A percentile compares a stretch with the other conserved stretches of the same genome.
Conservation (phyloP, 2,888 invertebrate species). For the Teleiodes luculella region DNA sequence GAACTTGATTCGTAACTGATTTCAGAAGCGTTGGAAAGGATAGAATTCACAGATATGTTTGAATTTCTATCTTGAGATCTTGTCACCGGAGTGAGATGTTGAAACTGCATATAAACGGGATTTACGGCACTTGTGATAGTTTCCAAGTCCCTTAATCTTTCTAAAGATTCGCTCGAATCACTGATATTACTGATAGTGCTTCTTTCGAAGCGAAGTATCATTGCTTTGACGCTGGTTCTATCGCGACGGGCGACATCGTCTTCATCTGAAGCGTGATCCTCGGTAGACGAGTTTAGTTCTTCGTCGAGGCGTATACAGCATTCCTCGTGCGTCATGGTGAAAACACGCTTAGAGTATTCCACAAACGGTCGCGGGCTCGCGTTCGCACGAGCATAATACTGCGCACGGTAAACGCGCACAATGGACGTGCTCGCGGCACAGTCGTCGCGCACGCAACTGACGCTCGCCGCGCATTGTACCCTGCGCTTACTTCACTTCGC, state of each 20-base stretch:
- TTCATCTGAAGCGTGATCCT: slow-evolving; percentile 49
- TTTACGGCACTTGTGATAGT: slow-evolving; percentile 65
- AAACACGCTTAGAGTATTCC: slow-evolving; percentile 43
- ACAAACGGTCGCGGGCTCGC: slow-evolving; percentile 49
- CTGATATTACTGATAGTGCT: slow-evolving; percentile 46
- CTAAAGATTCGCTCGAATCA: slow-evolving; percentile 59
- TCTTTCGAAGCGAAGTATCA: slow-evolving; percentile 68
- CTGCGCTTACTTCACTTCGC: slow-evolving; percentile 26
- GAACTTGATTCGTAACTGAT: slow-evolving; percentile 70
- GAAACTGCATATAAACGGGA: slow-evolving; percentile 61
- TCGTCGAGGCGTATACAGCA: slow-evolving; percentile 50
- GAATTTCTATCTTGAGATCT: slow-evolving; percentile 67
- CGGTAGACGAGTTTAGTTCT: slow-evolving; percentile 52
- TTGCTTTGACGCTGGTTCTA: slow-evolving; percentile 62
- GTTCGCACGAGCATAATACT: slow-evolving; percentile 61
- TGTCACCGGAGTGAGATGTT: slow-evolving; percentile 57
- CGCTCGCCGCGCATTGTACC: slow-evolving; percentile 45
- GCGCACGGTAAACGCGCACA: slow-evolving; percentile 47
- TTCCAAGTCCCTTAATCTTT: slow-evolving; percentile 57
- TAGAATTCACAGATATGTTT: slow-evolving; percentile 71
- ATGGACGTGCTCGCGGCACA: slow-evolving; percentile 52
- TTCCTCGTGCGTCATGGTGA: slow-evolving; percentile 67
- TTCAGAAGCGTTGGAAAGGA: slow-evolving; percentile 69
- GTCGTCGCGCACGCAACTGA: slow-evolving; percentile 55
- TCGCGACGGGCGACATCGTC: slow-evolving; percentile 61